Conservation (phyloP, 2,888 invertebrate species). For the Melinopterus prodromus region DNA sequence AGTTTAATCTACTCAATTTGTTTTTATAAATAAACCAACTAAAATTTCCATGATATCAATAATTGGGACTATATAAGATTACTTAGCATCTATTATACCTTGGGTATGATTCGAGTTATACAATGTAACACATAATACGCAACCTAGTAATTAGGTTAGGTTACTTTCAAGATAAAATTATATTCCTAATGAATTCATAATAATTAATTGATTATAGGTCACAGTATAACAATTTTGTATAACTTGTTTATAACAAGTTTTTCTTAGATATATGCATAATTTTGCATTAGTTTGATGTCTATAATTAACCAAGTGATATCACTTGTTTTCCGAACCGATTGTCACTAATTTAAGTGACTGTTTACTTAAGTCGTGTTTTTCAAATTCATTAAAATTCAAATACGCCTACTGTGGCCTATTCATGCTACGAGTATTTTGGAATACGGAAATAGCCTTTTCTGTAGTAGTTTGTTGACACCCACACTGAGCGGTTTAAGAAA, state of each 20-base stretch:
- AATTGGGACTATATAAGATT: not conserved
- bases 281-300: not conserved
- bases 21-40: not conserved
- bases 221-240: not conserved
- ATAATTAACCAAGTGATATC: not conserved
- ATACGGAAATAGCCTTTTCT: slow-evolving; percentile 4
- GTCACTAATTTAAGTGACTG: not conserved
- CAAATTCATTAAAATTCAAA: not conserved
- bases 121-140: not conserved
- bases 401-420: not conserved
- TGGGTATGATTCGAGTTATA: not conserved
- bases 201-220: not conserved
- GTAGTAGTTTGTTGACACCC: not conserved
- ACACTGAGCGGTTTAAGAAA: not conserved
- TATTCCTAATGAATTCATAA: not conserved
- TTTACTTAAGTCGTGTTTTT: not conserved
- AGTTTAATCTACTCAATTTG: not conserved
- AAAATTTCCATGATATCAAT: not conserved
- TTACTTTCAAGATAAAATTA: not conserved
- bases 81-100: not conserved
- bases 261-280: not conserved
- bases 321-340: not conserved
- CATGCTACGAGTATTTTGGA: not conserved
- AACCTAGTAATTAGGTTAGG: not conserved
- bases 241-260: too few relatives aligned